Evolutionary conservation across 2,113 vertebrate genomes (phyloP), one percentile per base, ranked within the genome.

Genomic region (Zosterops pallidus): DNA sequence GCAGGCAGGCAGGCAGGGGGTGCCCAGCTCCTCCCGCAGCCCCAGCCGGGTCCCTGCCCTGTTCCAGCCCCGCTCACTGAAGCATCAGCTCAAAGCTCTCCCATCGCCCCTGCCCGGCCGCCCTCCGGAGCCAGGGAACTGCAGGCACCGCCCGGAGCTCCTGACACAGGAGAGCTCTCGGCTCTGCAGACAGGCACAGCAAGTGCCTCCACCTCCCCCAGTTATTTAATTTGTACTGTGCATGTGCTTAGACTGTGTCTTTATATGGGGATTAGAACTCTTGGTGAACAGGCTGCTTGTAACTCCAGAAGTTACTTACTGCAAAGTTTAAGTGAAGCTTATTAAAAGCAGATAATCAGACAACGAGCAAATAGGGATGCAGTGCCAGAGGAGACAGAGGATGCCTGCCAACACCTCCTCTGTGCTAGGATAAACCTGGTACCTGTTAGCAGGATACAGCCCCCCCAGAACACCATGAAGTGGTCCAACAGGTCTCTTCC

Each of bases 241-340:
- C 21, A 0, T 18, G 9, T 3, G 24, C 13, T 49, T 26, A 14
- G 22, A 8, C 12, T 4, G 19, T 2, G 15, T 5, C 23, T 26
- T n/a, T 24, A 6, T 7, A 24, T 0, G 21, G 44, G 11, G 74
- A 47, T 83, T 56, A 62, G 64, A 84, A 26, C 47, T 49, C 33
- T 5, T 4, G n/a, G 10, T 3, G 21, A 35, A 41, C 1, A 1
- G 21, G 18, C 35, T 11, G 44, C 57, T 63, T 1, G 0, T 24
- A 44, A 33, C 33, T 31, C 57, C 31, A 15, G 31, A 47, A 52
- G 15, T 68, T 68, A 46, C 49, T 79, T 56, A 25, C 39, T 5
- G 52, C 9, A 21, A 35, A 74, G 47, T 49, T 46, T 14, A 35
- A 52, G 26, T 35, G 71, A 68, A 79, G 26, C 29, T 75, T 33